Conservation (phyloP, 2,113 vertebrate genomes). For the Perca fluviatilis region DNA sequence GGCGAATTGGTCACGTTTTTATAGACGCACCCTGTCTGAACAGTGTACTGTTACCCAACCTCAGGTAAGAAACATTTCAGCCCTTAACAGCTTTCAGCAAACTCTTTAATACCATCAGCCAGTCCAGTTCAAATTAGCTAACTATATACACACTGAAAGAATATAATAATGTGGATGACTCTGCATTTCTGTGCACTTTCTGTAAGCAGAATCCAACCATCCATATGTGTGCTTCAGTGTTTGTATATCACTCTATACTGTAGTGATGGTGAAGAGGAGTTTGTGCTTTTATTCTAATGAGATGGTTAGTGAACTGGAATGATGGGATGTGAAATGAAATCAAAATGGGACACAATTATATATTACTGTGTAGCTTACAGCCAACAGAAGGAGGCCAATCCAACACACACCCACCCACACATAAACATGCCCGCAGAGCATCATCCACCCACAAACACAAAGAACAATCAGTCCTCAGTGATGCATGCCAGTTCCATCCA, state of each 20-base stretch:
- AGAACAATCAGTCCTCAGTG: constrained; percentile 66
- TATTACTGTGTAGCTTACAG: constrained; percentile 21
- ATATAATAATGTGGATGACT: neutral
- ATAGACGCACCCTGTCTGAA: neutral
- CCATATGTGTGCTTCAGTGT: neutral
- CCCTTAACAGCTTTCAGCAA: accelerated
- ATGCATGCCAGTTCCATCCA: constrained; percentile 42
- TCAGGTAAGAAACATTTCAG: constrained; percentile 27
- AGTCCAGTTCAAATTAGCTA: neutral
- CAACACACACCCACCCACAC: constrained; percentile 16
- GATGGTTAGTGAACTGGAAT: constrained; percentile 34
- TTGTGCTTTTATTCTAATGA: constrained; percentile 24
- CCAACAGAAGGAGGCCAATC: constrained; percentile 50
- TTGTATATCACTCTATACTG: neutral
- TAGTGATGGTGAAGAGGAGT: neutral
- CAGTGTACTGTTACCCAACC: neutral
- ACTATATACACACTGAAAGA: neutral
- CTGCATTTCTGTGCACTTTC: neutral
- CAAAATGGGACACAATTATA: constrained; percentile 37
- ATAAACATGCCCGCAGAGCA: constrained; percentile 34
- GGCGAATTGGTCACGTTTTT: neutral
- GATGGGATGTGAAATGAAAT: constrained; percentile 29
- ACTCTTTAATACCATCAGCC: neutral
- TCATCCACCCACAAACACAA: constrained; percentile 69
- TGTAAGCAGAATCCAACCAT: neutral